These are phyloP conservation scores for Acanthopleura granulata DNA, from an alignment of 2,888 invertebrate genomes.

Conservation along the genomic window DNA sequence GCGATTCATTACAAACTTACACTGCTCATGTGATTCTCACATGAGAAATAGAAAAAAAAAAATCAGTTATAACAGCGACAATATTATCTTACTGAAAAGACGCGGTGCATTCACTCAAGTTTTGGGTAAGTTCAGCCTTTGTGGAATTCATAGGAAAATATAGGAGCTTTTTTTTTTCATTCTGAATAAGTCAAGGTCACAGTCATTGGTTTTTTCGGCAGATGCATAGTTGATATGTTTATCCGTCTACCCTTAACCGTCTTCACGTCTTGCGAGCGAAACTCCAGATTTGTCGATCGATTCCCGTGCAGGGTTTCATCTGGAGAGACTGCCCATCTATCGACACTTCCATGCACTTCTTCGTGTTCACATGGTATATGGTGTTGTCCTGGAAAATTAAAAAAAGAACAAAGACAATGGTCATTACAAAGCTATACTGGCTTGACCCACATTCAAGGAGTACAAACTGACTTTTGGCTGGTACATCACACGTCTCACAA, in stretches of 20 bases:
- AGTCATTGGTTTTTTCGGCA: neutral
- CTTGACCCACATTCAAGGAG: too few relatives aligned
- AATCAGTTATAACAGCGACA: too few relatives aligned
- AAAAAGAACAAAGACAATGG: constrained; percentile 6
- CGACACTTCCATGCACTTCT: constrained; percentile 66
- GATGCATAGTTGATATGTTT: constrained; percentile 7
- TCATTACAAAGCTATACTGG: too few relatives aligned
- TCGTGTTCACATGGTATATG: constrained; percentile 61
- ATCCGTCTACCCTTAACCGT: neutral
- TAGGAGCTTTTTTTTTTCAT: neutral
- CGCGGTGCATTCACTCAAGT: too few relatives aligned
- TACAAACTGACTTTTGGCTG: too few relatives aligned
- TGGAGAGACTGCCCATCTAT: constrained; percentile 60
- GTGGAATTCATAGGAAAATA: constrained; percentile 9
- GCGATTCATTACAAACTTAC: too few relatives aligned
- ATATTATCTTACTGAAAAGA: too few relatives aligned
- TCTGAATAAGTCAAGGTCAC: too few relatives aligned
- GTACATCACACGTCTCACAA: too few relatives aligned
- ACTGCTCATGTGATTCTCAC: too few relatives aligned
- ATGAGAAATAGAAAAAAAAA: too few relatives aligned
- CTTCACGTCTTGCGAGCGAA: constrained; percentile 50
- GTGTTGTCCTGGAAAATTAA: constrained; percentile 59
- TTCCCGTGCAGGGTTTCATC: constrained; percentile 63
- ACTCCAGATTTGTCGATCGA: constrained; percentile 64
- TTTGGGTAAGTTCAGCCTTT: neutral